Evolutionary conservation across 2,113 vertebrate species (phyloP), one percentile per base, ranked within the genome.

Genomic region (Tupaia tana): DNA sequence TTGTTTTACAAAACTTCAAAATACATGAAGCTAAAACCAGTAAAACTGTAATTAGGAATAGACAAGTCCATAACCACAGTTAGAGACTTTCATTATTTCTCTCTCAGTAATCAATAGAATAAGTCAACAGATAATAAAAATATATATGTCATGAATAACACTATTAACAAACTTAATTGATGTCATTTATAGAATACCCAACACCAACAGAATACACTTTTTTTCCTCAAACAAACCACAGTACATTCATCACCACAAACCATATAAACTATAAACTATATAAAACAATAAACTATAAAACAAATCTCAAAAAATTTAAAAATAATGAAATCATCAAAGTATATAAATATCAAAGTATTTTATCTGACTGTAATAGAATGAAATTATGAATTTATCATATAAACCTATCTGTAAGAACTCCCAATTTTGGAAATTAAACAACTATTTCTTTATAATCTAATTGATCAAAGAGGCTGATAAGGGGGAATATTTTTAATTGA

Each of bases 311-410:
- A 86, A 90, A 29, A 24, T n/a, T 63, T 64, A 19, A 66, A 94
- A 78, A 16, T 78, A 88, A 22, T 77, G 9, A 58, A 71, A 31
- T 71, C 34, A 74, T 71, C 14, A 67, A 85, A 56, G 11, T 84
- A 56, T 80, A 87, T 18, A 88, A 75, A 89, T 89, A 82, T 75
- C 52, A 75, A 74, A 67, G 43, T 82, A 93, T 82, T 88, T 93
- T 34, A 24, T 75, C 25, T 83, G 54, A 59, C 78, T 19, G 20
- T 82, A 82, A 59, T 83, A 61, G 10, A 89, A 67, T 75, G 82
- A 93, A 74, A 75, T 75, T 43, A 93, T 74, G 88, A 66, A 64
- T 75, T 14, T 67, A n/a, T 43, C 58, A 67, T 59, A 75, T 2
- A 89, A 81, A 74, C 15, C 16, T 64, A 80, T 87, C 66, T 71